These are phyloP conservation scores for Drosophila burlai DNA, from an alignment of 1,140 invertebrate species.

Conservation along the genomic window DNA sequence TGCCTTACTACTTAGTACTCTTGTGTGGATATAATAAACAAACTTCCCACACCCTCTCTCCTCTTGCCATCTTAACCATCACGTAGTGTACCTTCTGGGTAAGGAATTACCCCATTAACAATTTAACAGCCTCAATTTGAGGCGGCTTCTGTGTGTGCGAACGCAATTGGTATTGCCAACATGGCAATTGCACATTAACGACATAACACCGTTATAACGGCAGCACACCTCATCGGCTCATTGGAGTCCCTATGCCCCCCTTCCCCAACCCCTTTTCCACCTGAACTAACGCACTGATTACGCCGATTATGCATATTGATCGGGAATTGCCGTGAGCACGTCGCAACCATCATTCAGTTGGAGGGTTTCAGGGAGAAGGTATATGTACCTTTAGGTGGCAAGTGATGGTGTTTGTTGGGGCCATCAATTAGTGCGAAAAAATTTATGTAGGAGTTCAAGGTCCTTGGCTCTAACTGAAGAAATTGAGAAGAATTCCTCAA, in stretches of 20 bases:
- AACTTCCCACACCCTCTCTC: neutral
- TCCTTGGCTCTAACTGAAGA: neutral
- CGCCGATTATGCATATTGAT: conserved; percentile 79
- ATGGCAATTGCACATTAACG: conserved; percentile 84
- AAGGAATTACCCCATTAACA: conserved; percentile 79
- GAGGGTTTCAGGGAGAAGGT: conserved; percentile 3
- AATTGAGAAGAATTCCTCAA: neutral
- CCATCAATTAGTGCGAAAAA: conserved; percentile 59
- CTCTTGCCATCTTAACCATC: conserved; percentile 5
- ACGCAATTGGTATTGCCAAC: conserved; percentile 68
- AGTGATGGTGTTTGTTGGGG: neutral
- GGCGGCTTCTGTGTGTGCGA: conserved; percentile 45
- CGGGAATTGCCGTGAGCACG: conserved; percentile 60
- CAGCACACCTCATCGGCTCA: conserved; percentile 24
- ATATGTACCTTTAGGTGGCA: neutral
- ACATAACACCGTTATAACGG: conserved; percentile 83
- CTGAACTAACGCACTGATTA: conserved; percentile 62
- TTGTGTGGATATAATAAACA: neutral
- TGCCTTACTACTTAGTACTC: conserved; percentile 25
- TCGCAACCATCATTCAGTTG: conserved; percentile 64
- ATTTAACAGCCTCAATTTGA: conserved; percentile 76
- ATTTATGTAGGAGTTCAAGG: conserved; percentile 6
- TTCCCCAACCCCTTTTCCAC: neutral
- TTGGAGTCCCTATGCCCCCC: neutral
- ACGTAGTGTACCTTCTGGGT: conserved; percentile 50